Conservation (phyloP, 2,888 invertebrate species). For the Dinocampus coccinellae region DNA sequence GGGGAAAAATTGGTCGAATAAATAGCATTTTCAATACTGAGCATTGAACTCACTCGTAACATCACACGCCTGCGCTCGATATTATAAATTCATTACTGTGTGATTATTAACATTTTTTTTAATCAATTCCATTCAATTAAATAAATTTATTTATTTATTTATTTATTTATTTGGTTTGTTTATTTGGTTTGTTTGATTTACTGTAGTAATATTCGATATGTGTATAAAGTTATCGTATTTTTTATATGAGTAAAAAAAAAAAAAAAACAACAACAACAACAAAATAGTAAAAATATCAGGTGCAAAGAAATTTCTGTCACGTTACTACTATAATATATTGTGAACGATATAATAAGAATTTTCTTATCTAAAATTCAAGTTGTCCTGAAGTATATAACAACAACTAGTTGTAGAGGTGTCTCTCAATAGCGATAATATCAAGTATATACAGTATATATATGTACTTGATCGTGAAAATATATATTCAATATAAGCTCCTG, state of each 20-base stretch:
- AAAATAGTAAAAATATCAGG: neutral
- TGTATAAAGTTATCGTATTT: conserved; percentile 4
- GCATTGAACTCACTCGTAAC: conserved; percentile 23
- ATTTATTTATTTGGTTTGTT: too few relatives aligned
- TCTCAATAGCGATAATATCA: conserved; percentile 31
- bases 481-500: conserved; percentile 44
- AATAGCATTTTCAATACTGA: neutral
- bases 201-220: neutral
- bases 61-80: neutral
- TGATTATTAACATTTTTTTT: too few relatives aligned
- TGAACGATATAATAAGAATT: conserved; percentile 8
- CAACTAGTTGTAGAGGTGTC: conserved; percentile 16
- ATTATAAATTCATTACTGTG: neutral
- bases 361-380: conserved; percentile 17
- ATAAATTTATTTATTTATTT: too few relatives aligned
- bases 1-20: too few relatives aligned
- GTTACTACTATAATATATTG: neutral
- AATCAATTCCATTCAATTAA: too few relatives aligned
- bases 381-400: conserved; percentile 25
- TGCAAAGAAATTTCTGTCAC: neutral
- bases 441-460: neutral
- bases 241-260: too few relatives aligned
- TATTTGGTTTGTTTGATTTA: too few relatives aligned
- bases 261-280: neutral
- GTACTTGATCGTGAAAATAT: neutral